Evolutionary conservation across 2,113 vertebrate species (phyloP).

Genomic region (Thomomys bottae): DNA sequence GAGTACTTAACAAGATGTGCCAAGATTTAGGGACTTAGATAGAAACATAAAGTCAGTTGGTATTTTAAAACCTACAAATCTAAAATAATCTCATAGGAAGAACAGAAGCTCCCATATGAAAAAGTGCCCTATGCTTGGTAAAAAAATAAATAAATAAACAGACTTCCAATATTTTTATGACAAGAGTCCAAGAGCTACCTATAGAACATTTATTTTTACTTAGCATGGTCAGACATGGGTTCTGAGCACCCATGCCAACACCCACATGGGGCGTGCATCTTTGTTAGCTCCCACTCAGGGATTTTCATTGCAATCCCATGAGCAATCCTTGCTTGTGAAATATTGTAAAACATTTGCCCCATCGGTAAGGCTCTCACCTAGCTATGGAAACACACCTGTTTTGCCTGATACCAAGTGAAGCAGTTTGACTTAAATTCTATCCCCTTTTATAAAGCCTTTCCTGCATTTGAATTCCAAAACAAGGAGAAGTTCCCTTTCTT

Average conservation of each 20-base stretch:
- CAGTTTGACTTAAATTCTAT: not conserved
- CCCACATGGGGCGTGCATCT: not conserved
- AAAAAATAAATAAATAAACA: conserved; percentile 40
- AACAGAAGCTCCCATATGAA: conserved; percentile 31
- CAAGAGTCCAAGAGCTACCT: not conserved
- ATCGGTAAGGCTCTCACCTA: conserved; percentile 12
- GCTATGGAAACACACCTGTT: not conserved
- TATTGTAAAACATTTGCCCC: conserved; percentile 29
- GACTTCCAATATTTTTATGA: conserved; percentile 32
- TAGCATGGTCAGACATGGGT: not conserved
- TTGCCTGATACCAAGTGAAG: not conserved
- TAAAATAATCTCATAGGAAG: conserved; percentile 59
- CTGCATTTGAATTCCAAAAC: conserved; percentile 32
- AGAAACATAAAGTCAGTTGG: conserved; percentile 61
- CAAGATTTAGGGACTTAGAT: conserved; percentile 59
- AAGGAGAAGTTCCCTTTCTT: not conserved
- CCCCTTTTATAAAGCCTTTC: not conserved
- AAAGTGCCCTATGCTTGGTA: not conserved
- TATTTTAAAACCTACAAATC: conserved; percentile 59
- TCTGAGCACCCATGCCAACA: not conserved
- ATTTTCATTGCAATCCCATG: conserved; percentile 26
- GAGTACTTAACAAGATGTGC: conserved; percentile 59
- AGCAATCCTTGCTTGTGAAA: conserved; percentile 5
- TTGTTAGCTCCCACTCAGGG: conserved; percentile 6
- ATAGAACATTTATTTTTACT: not conserved